These are phyloP conservation scores for Lutraria lutraria DNA, from an alignment of 2,888 invertebrate genomes.

Conservation along the genomic window DNA sequence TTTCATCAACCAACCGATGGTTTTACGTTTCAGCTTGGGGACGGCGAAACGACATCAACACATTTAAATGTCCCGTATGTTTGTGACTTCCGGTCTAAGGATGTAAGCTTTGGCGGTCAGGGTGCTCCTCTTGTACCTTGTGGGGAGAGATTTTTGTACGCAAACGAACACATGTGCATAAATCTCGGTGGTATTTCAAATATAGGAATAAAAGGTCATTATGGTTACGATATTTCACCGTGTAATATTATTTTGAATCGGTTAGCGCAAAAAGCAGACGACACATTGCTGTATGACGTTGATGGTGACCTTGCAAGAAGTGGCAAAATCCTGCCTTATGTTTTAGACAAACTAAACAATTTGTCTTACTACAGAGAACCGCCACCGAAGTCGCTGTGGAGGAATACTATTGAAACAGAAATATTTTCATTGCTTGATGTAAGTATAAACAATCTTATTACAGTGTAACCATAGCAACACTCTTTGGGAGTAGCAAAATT, in stretches of 20 bases:
- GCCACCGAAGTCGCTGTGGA: constrained; percentile 83
- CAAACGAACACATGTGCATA: constrained; percentile 80
- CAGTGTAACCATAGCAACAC: not conserved
- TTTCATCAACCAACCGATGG: constrained; percentile 83
- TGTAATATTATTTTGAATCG: constrained; percentile 83
- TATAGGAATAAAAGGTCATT: constrained; percentile 74
- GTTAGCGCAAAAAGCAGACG: constrained; percentile 72
- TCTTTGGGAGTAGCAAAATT: no score
- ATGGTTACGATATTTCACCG: constrained; percentile 82
- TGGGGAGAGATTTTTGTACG: constrained; percentile 82
- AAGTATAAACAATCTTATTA: constrained; percentile 51
- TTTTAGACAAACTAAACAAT: constrained; percentile 76
- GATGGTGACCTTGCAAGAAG: constrained; percentile 78
- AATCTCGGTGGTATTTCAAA: constrained; percentile 85
- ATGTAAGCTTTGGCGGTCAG: constrained; percentile 84
- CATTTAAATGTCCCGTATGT: constrained; percentile 79
- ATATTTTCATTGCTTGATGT: constrained; percentile 81
- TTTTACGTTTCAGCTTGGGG: constrained; percentile 84
- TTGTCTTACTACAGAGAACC: constrained; percentile 77
- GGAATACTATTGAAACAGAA: constrained; percentile 80
- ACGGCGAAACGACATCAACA: constrained; percentile 81
- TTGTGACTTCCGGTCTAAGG: constrained; percentile 83
- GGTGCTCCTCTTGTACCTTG: constrained; percentile 84
- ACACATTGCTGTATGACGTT: constrained; percentile 74
- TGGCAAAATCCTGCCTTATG: constrained; percentile 73